Conservation (phyloP, 2,113 vertebrate species). For the Forbesichthys papilliferus region DNA sequence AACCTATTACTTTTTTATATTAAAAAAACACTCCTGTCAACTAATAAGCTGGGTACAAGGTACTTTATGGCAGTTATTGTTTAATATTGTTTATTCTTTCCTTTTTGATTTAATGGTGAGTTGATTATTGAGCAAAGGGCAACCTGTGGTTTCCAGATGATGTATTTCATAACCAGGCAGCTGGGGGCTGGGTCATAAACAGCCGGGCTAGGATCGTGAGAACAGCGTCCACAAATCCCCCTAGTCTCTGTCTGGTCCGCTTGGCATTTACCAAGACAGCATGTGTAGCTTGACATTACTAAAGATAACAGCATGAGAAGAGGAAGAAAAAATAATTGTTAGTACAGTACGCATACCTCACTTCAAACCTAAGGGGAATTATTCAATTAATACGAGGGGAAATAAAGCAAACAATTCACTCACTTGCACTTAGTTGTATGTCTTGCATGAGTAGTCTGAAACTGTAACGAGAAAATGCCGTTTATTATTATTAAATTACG, state of each 20-base stretch:
- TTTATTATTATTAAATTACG: slow-evolving; percentile 74
- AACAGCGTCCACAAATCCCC: slow-evolving; percentile 79
- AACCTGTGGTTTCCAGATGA: slow-evolving; percentile 78
- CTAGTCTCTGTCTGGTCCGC: slow-evolving; percentile 81
- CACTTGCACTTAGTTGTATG: slow-evolving; percentile 93
- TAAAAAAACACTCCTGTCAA: slow-evolving; percentile 88
- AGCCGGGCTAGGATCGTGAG: slow-evolving; percentile 81
- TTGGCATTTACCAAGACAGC: slow-evolving; percentile 84
- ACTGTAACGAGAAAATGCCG: slow-evolving; percentile 85
- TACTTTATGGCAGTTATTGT: slow-evolving; percentile 83
- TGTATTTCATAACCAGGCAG: slow-evolving; percentile 81
- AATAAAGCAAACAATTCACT: slow-evolving; percentile 89
- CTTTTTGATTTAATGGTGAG: slow-evolving; percentile 68
- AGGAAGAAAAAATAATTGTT: slow-evolving; percentile 66
- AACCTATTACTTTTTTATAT: slow-evolving; percentile 83
- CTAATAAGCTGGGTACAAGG: slow-evolving; percentile 88
- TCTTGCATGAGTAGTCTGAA: slow-evolving; percentile 98
- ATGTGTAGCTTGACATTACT: slow-evolving; percentile 96
- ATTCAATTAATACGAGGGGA: slow-evolving; percentile 81
- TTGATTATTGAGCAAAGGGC: slow-evolving; percentile 56
- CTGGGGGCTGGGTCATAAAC: slow-evolving; percentile 81
- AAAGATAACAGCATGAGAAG: slow-evolving; percentile 97
- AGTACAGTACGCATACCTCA: slow-evolving; percentile 95
- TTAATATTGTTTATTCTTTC: slow-evolving; percentile 40
- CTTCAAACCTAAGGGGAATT: slow-evolving; percentile 94